Evolutionary conservation across 2,888 invertebrate genomes (phyloP).

Genomic region (Byasa hedistus): DNA sequence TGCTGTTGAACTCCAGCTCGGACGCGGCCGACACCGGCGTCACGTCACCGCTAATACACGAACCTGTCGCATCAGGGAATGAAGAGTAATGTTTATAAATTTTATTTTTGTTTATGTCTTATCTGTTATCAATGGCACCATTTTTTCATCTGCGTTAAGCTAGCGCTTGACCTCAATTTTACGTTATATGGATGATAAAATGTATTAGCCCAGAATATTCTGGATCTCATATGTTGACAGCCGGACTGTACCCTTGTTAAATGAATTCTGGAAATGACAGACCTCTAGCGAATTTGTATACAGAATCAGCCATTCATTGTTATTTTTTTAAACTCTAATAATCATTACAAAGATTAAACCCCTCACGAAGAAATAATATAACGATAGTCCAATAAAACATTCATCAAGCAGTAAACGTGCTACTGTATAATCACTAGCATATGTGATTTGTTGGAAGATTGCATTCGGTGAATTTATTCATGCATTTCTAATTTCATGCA

Average conservation of each 20-base stretch:
- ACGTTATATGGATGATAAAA: neutral
- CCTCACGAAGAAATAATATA: neutral
- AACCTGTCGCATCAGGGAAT: constrained; percentile 49
- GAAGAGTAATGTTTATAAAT: too few species aligned
- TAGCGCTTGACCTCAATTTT: too few species aligned
- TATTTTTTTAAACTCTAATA: too few species aligned
- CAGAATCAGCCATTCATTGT: too few species aligned
- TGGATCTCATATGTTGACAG: neutral
- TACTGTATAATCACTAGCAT: neutral
- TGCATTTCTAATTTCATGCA: constrained; percentile 28
- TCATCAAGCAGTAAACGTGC: constrained; percentile 13
- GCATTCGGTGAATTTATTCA: constrained; percentile 10
- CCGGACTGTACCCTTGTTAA: neutral
- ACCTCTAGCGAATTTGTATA: too few species aligned
- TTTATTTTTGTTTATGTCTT: too few species aligned
- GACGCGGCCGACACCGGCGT: constrained; percentile 84
- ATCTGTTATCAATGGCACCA: neutral
- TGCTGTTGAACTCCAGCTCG: constrained; percentile 83
- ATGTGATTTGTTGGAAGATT: neutral
- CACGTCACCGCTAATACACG: constrained; percentile 82
- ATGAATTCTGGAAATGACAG: too few species aligned
- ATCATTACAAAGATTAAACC: too few species aligned
- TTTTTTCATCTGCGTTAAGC: neutral
- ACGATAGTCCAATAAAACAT: constrained; percentile 7
- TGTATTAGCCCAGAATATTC: neutral